Percentiles rank a stretch among this genome's conserved stretches.
These are phyloP conservation scores for Arrhopalites spinosus DNA, from an alignment of 2,888 invertebrate genomes.

Conservation along the genomic window DNA sequence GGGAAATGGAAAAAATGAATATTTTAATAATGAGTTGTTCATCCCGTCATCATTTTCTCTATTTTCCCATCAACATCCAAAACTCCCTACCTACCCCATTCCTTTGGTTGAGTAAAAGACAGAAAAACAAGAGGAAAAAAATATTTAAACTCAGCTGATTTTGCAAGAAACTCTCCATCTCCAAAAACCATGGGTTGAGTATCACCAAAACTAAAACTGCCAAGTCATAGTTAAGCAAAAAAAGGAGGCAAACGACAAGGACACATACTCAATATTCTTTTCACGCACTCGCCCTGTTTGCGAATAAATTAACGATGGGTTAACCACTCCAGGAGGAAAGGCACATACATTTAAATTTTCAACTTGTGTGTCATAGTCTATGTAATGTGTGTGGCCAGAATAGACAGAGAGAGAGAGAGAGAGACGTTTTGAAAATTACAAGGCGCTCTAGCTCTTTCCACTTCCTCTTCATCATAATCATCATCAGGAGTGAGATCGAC, in stretches of 20 bases:
- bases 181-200: no score
- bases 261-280: not conserved
- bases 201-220: not conserved
- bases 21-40: conserved; percentile 4
- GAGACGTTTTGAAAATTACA: not conserved
- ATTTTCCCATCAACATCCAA: not conserved
- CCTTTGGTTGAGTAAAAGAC: no score
- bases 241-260: not conserved
- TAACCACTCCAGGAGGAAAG: not conserved
- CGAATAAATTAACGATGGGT: conserved; percentile 24
- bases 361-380: not conserved
- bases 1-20: conserved; percentile 23
- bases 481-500: no score
- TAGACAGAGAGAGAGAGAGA: not conserved
- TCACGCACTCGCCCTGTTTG: conserved; percentile 19
- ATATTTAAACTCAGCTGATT: not conserved
- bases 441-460: not conserved
- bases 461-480: not conserved
- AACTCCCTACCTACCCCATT: no score
- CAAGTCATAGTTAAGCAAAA: not conserved
- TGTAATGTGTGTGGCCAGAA: not conserved
- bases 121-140: not conserved
- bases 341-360: not conserved
- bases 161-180: no score
- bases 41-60: not conserved